A percentile compares a stretch with the other conserved stretches of the same genome.
These are phyloP conservation scores for Sinella curviseta DNA, from an alignment of 1,140 invertebrate genomes.

Conservation along the genomic window DNA sequence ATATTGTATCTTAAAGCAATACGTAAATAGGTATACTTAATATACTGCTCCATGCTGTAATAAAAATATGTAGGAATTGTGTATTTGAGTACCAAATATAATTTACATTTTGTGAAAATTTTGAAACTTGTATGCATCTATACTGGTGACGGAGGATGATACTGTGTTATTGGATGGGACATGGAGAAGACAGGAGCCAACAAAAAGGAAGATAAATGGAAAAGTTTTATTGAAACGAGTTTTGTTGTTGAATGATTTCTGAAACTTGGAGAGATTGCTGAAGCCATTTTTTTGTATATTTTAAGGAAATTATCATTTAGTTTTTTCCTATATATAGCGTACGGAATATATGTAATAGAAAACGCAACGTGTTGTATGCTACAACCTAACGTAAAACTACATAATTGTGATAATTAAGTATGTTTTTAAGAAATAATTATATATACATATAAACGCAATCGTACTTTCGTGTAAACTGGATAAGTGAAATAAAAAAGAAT, in stretches of 20 bases:
- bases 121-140: neutral
- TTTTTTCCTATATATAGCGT: too few relatives aligned
- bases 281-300: neutral
- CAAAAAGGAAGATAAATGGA: neutral
- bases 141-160: neutral
- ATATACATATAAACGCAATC: neutral
- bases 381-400: neutral
- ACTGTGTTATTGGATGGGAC: neutral
- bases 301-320: too few relatives aligned
- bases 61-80: too few relatives aligned
- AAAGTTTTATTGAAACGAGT: neutral
- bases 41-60: too few relatives aligned
- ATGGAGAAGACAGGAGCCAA: too few relatives aligned
- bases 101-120: slow-evolving; percentile 3
- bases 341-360: too few relatives aligned
- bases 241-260: neutral
- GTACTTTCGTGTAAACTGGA: neutral
- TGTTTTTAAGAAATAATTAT: neutral
- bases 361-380: neutral
- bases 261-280: neutral
- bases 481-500: neutral
- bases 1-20: too few relatives aligned
- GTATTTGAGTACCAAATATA: slow-evolving; percentile 17
- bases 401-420: neutral
- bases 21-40: too few relatives aligned